Evolutionary conservation across 2,113 vertebrate genomes (phyloP).

Genomic region (Pica pica): DNA sequence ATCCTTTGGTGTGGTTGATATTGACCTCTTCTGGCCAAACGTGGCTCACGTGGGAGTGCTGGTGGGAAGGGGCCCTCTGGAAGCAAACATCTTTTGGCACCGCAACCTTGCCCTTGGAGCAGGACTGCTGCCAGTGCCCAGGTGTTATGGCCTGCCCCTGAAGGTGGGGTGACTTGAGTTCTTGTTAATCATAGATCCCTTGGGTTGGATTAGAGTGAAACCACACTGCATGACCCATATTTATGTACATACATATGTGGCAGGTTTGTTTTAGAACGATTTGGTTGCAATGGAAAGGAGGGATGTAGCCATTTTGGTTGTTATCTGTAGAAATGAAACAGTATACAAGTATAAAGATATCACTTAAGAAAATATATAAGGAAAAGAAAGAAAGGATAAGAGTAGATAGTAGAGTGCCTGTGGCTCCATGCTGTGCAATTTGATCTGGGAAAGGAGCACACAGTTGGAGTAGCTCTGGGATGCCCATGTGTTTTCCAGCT

Average conservation of each 20-base stretch:
- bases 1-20: neutral
- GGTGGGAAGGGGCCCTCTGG: neutral
- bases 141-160: neutral
- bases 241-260: neutral
- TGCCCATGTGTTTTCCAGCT: neutral
- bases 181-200: neutral
- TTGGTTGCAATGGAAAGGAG: neutral
- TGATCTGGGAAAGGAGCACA: neutral
- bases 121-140: neutral
- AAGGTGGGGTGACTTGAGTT: neutral
- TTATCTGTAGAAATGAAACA: neutral
- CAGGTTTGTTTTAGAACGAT: neutral
- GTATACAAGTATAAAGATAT: neutral
- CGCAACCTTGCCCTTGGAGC: accelerated
- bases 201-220: neutral
- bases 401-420: neutral
- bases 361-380: neutral
- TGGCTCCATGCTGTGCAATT: accelerated
- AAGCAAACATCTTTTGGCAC: neutral
- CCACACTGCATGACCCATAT: neutral
- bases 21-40: neutral
- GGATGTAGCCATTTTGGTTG: neutral
- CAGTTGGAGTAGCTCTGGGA: neutral
- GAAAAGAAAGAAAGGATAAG: neutral
- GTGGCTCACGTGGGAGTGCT: accelerated